phyloP scores from a whole-genome alignment of 1,140 invertebrate species.

The Penaeus japonicus region DNA sequence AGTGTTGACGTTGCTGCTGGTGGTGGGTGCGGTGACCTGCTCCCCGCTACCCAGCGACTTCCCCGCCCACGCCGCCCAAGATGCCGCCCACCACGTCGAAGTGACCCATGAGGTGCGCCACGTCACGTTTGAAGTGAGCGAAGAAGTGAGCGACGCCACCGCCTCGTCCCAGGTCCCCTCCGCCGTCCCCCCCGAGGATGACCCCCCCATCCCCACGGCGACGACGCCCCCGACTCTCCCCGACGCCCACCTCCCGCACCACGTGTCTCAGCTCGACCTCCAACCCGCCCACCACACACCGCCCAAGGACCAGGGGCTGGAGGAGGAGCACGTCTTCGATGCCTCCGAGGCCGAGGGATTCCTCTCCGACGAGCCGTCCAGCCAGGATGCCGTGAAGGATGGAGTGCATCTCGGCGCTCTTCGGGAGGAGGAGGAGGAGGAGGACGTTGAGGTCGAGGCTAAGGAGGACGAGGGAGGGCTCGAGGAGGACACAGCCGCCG shows the following conservation, averaged over 20 bases:
- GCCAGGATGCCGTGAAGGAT: not conserved
- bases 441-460: not conserved
- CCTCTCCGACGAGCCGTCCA: not conserved
- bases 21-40: conserved; percentile 49
- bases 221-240: conserved; percentile 30
- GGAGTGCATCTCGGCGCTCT: no score
- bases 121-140: conserved; percentile 49
- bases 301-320: not conserved
- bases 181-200: conserved; percentile 33
- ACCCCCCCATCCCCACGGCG: conserved; percentile 47
- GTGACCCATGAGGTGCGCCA: conserved; percentile 47
- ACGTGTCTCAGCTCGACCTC: not conserved
- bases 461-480: not conserved
- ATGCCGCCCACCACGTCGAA: conserved; percentile 6
- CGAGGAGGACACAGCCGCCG: not conserved
- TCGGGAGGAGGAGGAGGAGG: not conserved
- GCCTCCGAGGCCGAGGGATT: not conserved
- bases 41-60: conserved; percentile 47
- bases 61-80: conserved; percentile 1
- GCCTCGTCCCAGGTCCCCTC: conserved; percentile 2
- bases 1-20: conserved; percentile 57
- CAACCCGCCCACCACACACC: not conserved
- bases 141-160: conserved; percentile 37
- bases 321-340: not conserved
- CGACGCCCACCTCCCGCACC: conserved; percentile 4